phyloP scores from a whole-genome alignment of 2,888 invertebrate species.

The Agonopterix subpropinquella region DNA sequence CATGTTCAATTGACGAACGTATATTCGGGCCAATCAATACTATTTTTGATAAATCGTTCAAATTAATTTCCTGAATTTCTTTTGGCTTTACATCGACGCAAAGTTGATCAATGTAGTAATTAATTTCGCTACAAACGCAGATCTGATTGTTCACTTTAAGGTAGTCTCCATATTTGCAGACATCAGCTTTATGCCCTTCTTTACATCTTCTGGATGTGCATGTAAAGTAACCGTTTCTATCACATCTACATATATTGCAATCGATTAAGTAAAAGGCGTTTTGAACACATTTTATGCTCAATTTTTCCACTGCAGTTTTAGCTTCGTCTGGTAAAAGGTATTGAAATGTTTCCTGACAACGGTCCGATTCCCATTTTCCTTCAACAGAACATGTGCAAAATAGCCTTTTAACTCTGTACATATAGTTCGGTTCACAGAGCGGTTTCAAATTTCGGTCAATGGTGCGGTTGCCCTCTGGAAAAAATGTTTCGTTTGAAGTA shows the following conservation, averaged over 20 bases:
- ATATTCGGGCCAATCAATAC: conserved; percentile 6
- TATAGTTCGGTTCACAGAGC: conserved; percentile 20
- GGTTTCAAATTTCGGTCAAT: too few species aligned
- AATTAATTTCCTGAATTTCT: conserved; percentile 20
- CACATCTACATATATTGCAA: conserved; percentile 44
- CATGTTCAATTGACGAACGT: too few species aligned
- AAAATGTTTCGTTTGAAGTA: too few species aligned
- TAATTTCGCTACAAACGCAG: conserved; percentile 39
- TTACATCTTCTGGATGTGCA: conserved; percentile 38
- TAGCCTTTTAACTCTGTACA: conserved; percentile 26
- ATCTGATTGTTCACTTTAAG: conserved; percentile 27
- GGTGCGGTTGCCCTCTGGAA: too few species aligned
- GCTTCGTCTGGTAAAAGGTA: conserved; percentile 20
- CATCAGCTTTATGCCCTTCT: conserved; percentile 25
- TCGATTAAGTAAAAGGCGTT: conserved; percentile 29
- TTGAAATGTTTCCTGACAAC: conserved; percentile 28
- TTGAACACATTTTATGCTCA: conserved; percentile 10
- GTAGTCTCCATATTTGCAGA: conserved; percentile 34
- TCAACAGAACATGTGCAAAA: conserved; percentile 33
- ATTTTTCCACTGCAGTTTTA: background rate
- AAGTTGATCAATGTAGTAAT: conserved; percentile 35
- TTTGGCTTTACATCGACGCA: conserved; percentile 25
- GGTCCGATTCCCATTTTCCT: conserved; percentile 35
- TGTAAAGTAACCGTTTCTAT: conserved; percentile 19
- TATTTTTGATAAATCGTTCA: conserved; percentile 15